Conservation (phyloP, 1,140 invertebrate species). For the Drosophila pruinosa region DNA sequence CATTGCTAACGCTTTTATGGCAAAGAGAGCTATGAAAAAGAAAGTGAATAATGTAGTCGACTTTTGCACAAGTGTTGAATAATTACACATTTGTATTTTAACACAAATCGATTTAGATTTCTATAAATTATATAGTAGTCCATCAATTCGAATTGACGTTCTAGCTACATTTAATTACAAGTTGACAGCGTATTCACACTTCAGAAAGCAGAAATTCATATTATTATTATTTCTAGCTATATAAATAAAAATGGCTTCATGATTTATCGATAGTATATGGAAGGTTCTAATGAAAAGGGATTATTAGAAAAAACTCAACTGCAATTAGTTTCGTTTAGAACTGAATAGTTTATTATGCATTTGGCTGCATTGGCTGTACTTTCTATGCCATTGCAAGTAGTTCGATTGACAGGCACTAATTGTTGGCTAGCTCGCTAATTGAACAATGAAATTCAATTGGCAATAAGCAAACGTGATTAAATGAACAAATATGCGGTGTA, state of each 20-base stretch:
- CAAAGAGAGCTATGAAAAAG: background rate
- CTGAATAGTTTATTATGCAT: background rate
- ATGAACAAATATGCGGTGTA: constrained; percentile 34
- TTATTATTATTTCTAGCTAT: no score
- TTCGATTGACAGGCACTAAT: constrained; percentile 13
- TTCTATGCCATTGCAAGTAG: background rate
- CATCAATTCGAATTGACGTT: background rate
- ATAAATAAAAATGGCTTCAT: no score
- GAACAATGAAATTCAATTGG: constrained; percentile 71
- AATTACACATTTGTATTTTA: background rate
- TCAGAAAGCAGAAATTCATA: background rate
- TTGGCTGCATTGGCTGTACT: background rate
- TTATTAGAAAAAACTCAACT: no score
- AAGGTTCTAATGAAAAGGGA: no score
- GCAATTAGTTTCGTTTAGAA: background rate
- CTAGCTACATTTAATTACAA: background rate
- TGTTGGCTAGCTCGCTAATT: constrained; percentile 33
- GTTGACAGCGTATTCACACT: background rate
- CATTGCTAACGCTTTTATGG: background rate
- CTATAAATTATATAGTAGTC: background rate
- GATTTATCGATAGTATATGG: no score
- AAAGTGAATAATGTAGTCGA: background rate
- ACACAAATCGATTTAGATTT: background rate
- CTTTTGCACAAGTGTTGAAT: no score
- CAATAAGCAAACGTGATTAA: constrained; percentile 53